Conservation (phyloP, 30 jellyfish, hydroid and myxozoan species). For the Clytia hemisphaerica region DNA sequence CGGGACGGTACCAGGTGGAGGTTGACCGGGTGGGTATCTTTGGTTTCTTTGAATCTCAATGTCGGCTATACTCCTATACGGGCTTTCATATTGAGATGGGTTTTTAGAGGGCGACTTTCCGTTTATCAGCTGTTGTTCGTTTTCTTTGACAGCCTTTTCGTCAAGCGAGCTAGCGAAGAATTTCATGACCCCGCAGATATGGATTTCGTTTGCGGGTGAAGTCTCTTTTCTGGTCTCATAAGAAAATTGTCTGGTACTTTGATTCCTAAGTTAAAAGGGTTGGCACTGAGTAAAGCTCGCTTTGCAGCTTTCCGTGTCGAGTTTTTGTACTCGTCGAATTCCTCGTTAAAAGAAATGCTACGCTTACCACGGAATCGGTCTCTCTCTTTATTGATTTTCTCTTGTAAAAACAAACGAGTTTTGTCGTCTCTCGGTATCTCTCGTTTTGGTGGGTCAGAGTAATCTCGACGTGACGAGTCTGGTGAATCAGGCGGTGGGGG, state of each 20-base stretch:
- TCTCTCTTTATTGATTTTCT: slow-evolving; percentile 18
- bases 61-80: too few relatives aligned
- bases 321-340: slow-evolving; percentile 26
- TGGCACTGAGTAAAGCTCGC: slow-evolving; percentile 66
- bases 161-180: too few relatives aligned
- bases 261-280: slow-evolving; percentile 65
- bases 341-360: slow-evolving; percentile 28
- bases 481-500: slow-evolving; percentile 33
- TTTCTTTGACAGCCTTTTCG: too few relatives aligned
- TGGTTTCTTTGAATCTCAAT: too few relatives aligned
- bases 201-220: neutral
- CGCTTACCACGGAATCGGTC: slow-evolving; percentile 33
- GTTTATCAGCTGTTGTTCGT: too few relatives aligned
- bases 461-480: slow-evolving; percentile 11
- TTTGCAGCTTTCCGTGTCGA: slow-evolving; percentile 51
- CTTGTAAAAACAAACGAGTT: slow-evolving; percentile 21
- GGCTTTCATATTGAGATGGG: too few relatives aligned
- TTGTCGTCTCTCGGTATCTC: slow-evolving; percentile 9
- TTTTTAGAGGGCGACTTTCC: too few relatives aligned
- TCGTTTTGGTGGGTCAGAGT: slow-evolving; percentile 27
- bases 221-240: slow-evolving; percentile 23
- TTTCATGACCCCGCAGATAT: slow-evolving; percentile 40
- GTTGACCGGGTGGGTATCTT: slow-evolving; percentile 9
- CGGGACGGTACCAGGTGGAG: slow-evolving; percentile 21
- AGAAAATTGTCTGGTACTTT: slow-evolving; percentile 49